Base-by-base conservation (phyloP, 2,888 invertebrate genomes). In the Teinopalpus imperialis region DNA sequence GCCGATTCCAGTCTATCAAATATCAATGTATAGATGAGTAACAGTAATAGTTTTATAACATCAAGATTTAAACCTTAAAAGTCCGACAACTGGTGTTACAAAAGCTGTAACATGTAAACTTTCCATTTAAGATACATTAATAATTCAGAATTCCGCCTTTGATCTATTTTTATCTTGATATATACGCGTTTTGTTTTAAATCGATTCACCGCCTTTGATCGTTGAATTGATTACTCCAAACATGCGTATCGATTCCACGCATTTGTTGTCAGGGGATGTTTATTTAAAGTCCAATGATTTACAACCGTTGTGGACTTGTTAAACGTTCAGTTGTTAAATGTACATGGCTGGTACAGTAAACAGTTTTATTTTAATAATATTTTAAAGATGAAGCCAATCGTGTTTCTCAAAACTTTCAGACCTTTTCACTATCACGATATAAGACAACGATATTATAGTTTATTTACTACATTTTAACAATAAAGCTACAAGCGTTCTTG, bases 191-290 rank as follows among this genome's bases (percentile, higher is more conserved):
- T 66, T 69, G 70, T 55, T 60, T 52, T 52, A 63, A 69, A 76
- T 71, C 70, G 67, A 62, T 59, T 61, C 69, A 55, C 63, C 37
- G 54, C 65, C 57, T 77, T 80, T 79, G 77, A 81, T 73, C 71
- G 49, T 51, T 54, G 56, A 55, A 64, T 63, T 68, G 68, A 69
- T 72, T 56, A 55, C 53, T 55, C 55, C 47, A 40, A 48, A 48
- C 50, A 37, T 49, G 50, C 40, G 49, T 45, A 48, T 48, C 51
- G 42, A 48, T 48, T 46, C 37, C 43, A 40, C 43, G 39, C 16
- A 39, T 16, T 43, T 35, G 43, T 31, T 42, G 9, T 39, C 7
- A 12, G 27, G 30, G 5, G 13, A 12, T 34, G 24, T 41, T 44
- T 35, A 40, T 41, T 29, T 30, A 12, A 35, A 41, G 10, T 29